Base-by-base conservation (phyloP, 2,797 vertebrate species). In the Pangasius mekongensis region DNA sequence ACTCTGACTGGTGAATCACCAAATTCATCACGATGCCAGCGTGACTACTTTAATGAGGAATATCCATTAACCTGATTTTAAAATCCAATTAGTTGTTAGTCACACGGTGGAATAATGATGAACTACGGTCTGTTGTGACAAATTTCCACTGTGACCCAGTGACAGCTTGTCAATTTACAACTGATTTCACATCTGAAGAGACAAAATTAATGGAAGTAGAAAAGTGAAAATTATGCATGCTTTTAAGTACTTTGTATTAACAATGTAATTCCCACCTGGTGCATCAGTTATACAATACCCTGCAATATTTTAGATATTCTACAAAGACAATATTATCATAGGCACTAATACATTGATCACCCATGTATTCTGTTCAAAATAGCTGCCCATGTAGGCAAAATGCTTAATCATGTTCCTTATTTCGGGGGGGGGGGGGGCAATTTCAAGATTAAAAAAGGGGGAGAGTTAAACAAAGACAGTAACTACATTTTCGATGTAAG, bases 141-240 rank as follows among this genome's bases (percentile, higher is more conserved):
- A 47, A 85, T 81, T 80, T 80, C 74, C 39, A 39, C 64, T n/a
- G 69, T 39, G 58, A 85, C 83, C 56, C 52, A 62, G 49, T 81
- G 83, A 60, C 54, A 69, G 66, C 33, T 67, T n/a, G 33, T 81
- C 77, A 81, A 88, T 80, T 85, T 81, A 78, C 77, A 82, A 67
- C 76, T 86, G 64, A 88, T 86, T 88, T 88, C 87, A 86, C 77
- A 74, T 80, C 66, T 18, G 81, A 64, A 14, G 39, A 83, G 36
- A 62, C 56, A 27, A 82, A 43, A 82, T 82, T 8, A 82, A 82
- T 56, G 36, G 10, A n/a, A 82, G 27, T 27, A 43, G 27, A 81
- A 43, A 82, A 60, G 11, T 24, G 18, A 22, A 49, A 18, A 52
- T 52, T 80, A 8, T 56, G 54, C 54, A 39, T 6, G 36, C 54